A percentile compares a stretch with the other conserved stretches of the same genome.
phyloP scores from a whole-genome alignment of 2,797 vertebrate species.

The Melanitta fusca region DNA sequence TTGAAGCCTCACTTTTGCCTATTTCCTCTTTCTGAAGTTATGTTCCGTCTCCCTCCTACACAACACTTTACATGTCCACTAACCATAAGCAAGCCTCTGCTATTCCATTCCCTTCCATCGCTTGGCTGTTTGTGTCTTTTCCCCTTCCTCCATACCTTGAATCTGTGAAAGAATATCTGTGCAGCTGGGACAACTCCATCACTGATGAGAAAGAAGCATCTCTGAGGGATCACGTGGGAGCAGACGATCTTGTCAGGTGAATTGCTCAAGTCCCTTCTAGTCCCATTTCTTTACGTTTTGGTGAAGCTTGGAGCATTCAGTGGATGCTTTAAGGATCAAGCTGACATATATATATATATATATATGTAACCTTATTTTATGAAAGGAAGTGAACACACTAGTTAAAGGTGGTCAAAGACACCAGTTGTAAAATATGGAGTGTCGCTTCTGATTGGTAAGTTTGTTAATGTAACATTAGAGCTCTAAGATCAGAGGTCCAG shows the following conservation, averaged over 20 bases:
- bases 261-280: background rate
- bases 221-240: background rate
- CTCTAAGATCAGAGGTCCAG: background rate
- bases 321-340: background rate
- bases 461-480: background rate
- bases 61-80: background rate
- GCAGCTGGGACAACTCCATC: background rate
- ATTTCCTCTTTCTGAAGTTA: background rate
- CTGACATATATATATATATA: background rate
- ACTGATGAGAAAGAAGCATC: accelerated
- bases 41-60: background rate
- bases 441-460: background rate
- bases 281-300: background rate
- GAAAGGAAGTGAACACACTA: background rate
- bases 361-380: background rate
- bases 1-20: background rate
- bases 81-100: background rate
- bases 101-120: background rate
- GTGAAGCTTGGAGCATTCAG: background rate
- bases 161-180: background rate
- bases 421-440: background rate
- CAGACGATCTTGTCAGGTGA: background rate
- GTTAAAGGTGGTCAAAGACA: background rate
- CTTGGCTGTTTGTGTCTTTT: background rate
- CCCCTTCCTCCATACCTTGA: background rate